Base-by-base conservation (phyloP, 2,113 vertebrate species). In the Oncorhynchus kisutch region DNA sequence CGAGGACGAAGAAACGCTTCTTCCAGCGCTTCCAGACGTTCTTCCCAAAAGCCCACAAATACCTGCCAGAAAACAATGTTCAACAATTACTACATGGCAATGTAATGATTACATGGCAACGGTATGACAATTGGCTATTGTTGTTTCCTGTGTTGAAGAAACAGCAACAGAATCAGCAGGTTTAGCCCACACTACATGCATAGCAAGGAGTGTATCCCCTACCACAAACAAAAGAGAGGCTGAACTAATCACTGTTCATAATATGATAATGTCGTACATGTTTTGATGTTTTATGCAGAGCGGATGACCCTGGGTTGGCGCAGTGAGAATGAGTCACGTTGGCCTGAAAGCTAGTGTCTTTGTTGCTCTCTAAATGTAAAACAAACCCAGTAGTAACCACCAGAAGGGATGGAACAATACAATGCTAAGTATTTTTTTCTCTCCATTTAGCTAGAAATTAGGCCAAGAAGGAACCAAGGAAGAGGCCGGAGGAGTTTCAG, bases 11-110 rank as follows among this genome's bases (percentile, higher is more conserved):
- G 93, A 99, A 99, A 24, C 98, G 94, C 88, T 99, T 99, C 94
- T 99, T 99, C 98, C 98, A 99, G 85, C 97, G 97, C 86, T 99
- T 99, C 98, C 98, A 99, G 65, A 99, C 97, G 81, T 99, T 99
- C 93, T 99, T 99, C 84, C 98, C 98, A 87, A 99, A 97, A 88
- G 97, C 97, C 98, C 98, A 99, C 81, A 99, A 94, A 91, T 99
- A 99, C 84, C 98, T 99, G 91, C 9, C 59, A 62, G n/a, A n/a
- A n/a, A 62, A 62, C 2, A n/a, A 62, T 22, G n/a, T 22, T 62
- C 24, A n/a, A 62, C 16, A 22, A 9, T 62, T 9, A 24, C n/a
- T 16, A 16, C n/a, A 62, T 57, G 54, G 1, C 54, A 57, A 20
- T 5, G 16, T 18, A 6, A 57, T 57, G 54, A 57, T 4, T 39